Evolutionary conservation across 2,888 invertebrate species (phyloP).

Genomic region (Epinotia demarniana): DNA sequence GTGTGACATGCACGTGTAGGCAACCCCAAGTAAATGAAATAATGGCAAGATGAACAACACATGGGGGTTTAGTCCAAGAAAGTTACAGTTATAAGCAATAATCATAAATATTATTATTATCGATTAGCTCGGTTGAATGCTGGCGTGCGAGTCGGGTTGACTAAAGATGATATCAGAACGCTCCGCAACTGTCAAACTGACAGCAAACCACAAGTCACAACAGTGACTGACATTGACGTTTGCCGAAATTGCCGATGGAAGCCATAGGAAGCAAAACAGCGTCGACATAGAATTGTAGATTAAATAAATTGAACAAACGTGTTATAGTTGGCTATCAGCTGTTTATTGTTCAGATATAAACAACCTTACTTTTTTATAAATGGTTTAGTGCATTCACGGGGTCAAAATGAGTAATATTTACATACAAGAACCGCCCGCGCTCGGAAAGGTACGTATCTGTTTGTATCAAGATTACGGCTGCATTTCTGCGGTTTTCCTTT

Average conservation of each 20-base stretch:
- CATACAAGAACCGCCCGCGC: slow-evolving; percentile 97
- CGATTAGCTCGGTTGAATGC: too few relatives aligned
- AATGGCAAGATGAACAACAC: too few relatives aligned
- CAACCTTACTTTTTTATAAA: neutral
- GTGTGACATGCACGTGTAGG: too few relatives aligned
- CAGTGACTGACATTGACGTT: neutral
- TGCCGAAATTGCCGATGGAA: too few relatives aligned
- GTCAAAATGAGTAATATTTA: slow-evolving; percentile 97
- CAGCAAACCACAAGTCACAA: too few relatives aligned
- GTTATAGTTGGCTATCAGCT: neutral
- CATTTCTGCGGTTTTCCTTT: neutral
- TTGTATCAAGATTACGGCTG: neutral
- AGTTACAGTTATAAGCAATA: too few relatives aligned
- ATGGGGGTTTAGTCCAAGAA: too few relatives aligned
- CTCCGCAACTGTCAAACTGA: too few relatives aligned
- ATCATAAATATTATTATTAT: too few relatives aligned
- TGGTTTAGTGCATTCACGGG: neutral
- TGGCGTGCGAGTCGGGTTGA: too few relatives aligned
- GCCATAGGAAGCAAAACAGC: neutral
- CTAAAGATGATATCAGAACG: too few relatives aligned
- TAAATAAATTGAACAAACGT: neutral
- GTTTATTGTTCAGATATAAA: neutral
- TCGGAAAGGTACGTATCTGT: slow-evolving; percentile 91
- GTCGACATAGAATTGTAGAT: neutral
- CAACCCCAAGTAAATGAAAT: too few relatives aligned